Conservation (phyloP, 2,113 vertebrate species). For the Macroglossus sobrinus region DNA sequence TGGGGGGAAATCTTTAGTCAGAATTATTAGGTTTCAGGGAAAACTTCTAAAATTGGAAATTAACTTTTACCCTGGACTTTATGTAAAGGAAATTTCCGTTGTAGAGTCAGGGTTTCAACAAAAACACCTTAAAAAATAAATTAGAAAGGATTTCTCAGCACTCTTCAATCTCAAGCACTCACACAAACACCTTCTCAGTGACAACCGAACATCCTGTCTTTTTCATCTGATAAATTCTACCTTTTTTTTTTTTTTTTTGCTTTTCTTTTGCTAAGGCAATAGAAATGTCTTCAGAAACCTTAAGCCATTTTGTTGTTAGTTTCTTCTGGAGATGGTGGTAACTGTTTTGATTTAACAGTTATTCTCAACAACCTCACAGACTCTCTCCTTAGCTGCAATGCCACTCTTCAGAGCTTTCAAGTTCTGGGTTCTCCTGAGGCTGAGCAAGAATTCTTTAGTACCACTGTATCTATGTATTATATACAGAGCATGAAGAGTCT, state of each 20-base stretch:
- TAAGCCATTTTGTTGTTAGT: background rate
- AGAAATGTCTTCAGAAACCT: background rate
- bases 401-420: background rate
- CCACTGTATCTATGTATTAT: background rate
- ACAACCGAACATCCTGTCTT: background rate
- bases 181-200: background rate
- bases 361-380: background rate
- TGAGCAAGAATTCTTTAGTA: background rate
- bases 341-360: background rate
- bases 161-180: background rate
- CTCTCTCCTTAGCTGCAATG: background rate
- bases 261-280: background rate
- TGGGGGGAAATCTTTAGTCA: background rate
- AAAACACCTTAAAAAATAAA: background rate
- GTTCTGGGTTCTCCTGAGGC: background rate
- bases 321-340: background rate
- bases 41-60: background rate
- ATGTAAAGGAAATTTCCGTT: background rate
- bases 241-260: background rate
- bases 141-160: background rate
- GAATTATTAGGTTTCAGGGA: background rate
- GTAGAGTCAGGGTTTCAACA: background rate
- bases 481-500: accelerated
- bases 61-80: background rate
- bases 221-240: background rate